Conservation (phyloP, 2,888 invertebrate species). For the Gortyna flavago region DNA sequence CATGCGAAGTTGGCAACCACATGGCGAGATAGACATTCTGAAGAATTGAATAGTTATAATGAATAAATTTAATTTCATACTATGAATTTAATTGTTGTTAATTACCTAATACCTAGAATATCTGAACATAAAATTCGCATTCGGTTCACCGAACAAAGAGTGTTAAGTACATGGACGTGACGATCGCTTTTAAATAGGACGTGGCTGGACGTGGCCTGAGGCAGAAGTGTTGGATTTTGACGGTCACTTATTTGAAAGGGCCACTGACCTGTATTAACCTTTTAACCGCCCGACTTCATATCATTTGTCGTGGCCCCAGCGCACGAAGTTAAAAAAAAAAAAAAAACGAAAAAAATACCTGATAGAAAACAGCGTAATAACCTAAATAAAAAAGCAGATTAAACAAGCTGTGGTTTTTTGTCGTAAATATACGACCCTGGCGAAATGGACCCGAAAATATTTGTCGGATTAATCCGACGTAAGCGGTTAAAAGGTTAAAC, state of each 20-base stretch:
- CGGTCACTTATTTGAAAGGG: neutral
- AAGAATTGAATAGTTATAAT: slow-evolving; percentile 8
- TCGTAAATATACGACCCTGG: too few species aligned
- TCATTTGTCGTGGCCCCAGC: too few species aligned
- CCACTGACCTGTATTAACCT: too few species aligned
- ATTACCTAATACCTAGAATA: neutral
- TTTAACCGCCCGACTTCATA: too few species aligned
- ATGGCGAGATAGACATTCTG: slow-evolving; percentile 57
- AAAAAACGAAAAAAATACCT: too few species aligned
- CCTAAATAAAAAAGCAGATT: too few species aligned
- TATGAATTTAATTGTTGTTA: neutral
- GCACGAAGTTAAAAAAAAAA: too few species aligned
- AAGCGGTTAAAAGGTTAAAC: too few species aligned
- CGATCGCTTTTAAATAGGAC: neutral
- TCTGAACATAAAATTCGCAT: neutral
- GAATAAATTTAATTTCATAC: slow-evolving; percentile 30
- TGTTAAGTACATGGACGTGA: neutral
- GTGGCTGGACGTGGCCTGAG: neutral
- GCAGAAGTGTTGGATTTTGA: neutral
- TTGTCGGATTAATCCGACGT: too few species aligned
- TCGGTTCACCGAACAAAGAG: neutral
- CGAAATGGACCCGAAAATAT: too few species aligned
- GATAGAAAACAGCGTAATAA: too few species aligned
- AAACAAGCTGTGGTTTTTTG: too few species aligned
- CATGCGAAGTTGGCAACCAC: slow-evolving; percentile 80